A percentile compares a stretch with the other conserved stretches of the same genome.
These are phyloP conservation scores for Hypothenemus hampei DNA, from an alignment of 1,140 invertebrate genomes.

Conservation along the genomic window DNA sequence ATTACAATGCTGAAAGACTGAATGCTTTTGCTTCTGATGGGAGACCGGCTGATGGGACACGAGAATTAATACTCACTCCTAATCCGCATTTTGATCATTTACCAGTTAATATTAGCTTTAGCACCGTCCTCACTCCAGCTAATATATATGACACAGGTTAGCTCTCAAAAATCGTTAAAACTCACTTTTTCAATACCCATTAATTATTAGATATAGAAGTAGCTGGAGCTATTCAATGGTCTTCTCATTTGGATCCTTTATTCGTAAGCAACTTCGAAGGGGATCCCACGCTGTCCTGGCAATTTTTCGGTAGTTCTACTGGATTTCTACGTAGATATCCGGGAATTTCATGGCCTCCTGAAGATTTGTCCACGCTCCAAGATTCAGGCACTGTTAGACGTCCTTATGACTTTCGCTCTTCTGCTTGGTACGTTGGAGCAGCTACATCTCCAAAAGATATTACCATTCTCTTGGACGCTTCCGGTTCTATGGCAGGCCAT, in stretches of 20 bases:
- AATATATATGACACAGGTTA: constrained; percentile 27
- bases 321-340: constrained; percentile 92
- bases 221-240: constrained; percentile 87
- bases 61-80: constrained; percentile 61
- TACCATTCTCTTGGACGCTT: constrained; percentile 85
- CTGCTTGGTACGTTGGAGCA: constrained; percentile 91
- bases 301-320: constrained; percentile 90
- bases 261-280: constrained; percentile 90
- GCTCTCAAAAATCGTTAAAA: neutral
- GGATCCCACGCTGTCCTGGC: constrained; percentile 89
- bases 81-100: constrained; percentile 77
- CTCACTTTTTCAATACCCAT: neutral
- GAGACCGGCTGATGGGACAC: constrained; percentile 58
- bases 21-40: constrained; percentile 68
- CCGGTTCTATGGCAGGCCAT: constrained; percentile 84
- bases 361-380: constrained; percentile 49
- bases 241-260: constrained; percentile 79
- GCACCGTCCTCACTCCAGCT: constrained; percentile 83
- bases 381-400: constrained; percentile 56
- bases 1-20: constrained; percentile 68
- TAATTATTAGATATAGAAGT: constrained; percentile 51
- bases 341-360: constrained; percentile 71
- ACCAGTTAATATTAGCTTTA: constrained; percentile 78
- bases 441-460: constrained; percentile 96
- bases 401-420: constrained; percentile 81